phyloP scores from a whole-genome alignment of 1,140 invertebrate genomes.

The Musca vetustissima region DNA sequence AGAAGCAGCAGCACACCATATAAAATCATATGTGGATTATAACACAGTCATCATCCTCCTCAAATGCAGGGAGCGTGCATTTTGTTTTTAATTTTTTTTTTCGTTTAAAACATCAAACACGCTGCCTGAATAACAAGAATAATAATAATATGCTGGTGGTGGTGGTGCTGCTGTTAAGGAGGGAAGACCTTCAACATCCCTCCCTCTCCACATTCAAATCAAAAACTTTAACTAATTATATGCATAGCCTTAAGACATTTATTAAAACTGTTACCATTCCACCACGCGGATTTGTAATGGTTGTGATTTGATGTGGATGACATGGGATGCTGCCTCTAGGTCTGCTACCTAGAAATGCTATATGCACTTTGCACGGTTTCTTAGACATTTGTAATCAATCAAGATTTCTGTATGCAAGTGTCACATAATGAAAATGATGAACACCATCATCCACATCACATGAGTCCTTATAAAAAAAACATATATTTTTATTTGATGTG shows the following conservation, averaged over 20 bases:
- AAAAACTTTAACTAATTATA: slow-evolving; percentile 21
- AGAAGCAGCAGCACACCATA: neutral
- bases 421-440: neutral
- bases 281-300: neutral
- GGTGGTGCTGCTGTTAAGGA: too few relatives aligned
- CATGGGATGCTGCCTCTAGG: neutral
- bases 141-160: too few relatives aligned
- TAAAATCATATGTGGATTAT: neutral
- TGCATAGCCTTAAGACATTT: slow-evolving; percentile 11
- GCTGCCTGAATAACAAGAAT: too few relatives aligned
- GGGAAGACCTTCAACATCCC: too few relatives aligned
- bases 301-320: neutral
- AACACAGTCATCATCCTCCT: neutral
- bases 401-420: slow-evolving; percentile 26
- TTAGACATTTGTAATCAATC: slow-evolving; percentile 30
- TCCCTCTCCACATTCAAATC: slow-evolving; percentile 1
- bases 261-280: slow-evolving; percentile 4
- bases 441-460: too few relatives aligned
- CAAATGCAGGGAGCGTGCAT: slow-evolving; percentile 3
- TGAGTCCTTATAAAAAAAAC: neutral
- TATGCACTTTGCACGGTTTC: slow-evolving; percentile 28
- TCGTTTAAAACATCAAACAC: too few relatives aligned
- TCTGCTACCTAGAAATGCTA: neutral
- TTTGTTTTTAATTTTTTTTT: too few relatives aligned
- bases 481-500: neutral